Conservation (phyloP, 2,888 invertebrate species). For the Automeris io region DNA sequence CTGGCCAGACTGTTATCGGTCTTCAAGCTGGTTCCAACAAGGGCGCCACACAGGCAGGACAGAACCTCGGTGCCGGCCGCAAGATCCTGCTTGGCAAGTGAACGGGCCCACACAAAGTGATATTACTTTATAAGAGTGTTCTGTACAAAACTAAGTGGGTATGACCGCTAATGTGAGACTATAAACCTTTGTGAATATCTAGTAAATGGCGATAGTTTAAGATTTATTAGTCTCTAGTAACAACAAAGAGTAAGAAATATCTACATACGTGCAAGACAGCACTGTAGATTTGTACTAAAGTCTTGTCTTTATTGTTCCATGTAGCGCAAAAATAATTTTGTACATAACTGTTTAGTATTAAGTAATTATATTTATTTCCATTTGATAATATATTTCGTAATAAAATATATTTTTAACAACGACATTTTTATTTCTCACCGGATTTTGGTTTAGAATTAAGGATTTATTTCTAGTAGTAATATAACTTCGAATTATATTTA, state of each 20-base stretch:
- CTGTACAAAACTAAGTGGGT: constrained; percentile 62
- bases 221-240: constrained; percentile 28
- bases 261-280: constrained; percentile 15
- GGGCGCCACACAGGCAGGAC: constrained; percentile 94
- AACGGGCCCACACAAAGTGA: constrained; percentile 58
- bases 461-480: background rate
- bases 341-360: constrained; percentile 64
- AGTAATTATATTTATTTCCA: constrained; percentile 62
- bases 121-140: constrained; percentile 66
- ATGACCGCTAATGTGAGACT: constrained; percentile 61
- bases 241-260: constrained; percentile 22
- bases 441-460: background rate
- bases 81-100: constrained; percentile 95
- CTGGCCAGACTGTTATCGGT: constrained; percentile 93
- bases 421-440: constrained; percentile 12
- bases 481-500: no score
- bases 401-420: constrained; percentile 35
- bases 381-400: constrained; percentile 66
- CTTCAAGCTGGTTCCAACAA: constrained; percentile 98
- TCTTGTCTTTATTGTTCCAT: constrained; percentile 42
- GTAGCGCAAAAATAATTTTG: constrained; percentile 61
- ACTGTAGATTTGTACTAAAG: constrained; percentile 19
- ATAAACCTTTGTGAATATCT: constrained; percentile 44
- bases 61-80: constrained; percentile 92
- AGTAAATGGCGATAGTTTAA: constrained; percentile 44